These are phyloP conservation scores for Nomada fabriciana DNA, from an alignment of 2,888 invertebrate species.

Conservation along the genomic window DNA sequence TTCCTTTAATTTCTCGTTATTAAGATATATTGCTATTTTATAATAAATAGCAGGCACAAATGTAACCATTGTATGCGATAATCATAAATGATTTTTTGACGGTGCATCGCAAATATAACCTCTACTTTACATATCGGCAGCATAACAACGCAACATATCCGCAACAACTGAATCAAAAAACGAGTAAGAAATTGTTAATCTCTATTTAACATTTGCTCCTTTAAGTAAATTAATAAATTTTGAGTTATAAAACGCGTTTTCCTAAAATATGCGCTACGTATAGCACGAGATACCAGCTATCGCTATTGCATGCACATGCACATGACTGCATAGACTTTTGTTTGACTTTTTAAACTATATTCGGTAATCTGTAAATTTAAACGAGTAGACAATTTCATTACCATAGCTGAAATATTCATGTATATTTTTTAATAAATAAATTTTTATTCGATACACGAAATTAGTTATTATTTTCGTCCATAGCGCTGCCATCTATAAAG, in stretches of 20 bases:
- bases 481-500: no score
- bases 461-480: no score
- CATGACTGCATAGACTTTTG: no score
- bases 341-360: no score
- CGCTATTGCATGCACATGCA: no score
- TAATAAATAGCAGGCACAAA: constrained; percentile 38
- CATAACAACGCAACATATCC: constrained; percentile 11
- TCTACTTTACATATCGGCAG: constrained; percentile 9
- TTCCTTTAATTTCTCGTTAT: not conserved
- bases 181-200: not conserved
- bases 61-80: constrained; percentile 21
- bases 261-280: no score
- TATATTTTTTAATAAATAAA: no score
- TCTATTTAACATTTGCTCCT: not conserved
- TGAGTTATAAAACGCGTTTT: not conserved
- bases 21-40: constrained; percentile 24
- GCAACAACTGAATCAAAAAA: not conserved
- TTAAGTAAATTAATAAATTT: not conserved
- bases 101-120: constrained; percentile 29
- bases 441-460: no score
- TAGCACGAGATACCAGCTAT: no score
- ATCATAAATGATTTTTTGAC: constrained; percentile 18
- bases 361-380: no score
- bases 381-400: no score
- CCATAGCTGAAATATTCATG: no score